Conservation (phyloP, 2,113 vertebrate genomes). For the Leuciscus idus region DNA sequence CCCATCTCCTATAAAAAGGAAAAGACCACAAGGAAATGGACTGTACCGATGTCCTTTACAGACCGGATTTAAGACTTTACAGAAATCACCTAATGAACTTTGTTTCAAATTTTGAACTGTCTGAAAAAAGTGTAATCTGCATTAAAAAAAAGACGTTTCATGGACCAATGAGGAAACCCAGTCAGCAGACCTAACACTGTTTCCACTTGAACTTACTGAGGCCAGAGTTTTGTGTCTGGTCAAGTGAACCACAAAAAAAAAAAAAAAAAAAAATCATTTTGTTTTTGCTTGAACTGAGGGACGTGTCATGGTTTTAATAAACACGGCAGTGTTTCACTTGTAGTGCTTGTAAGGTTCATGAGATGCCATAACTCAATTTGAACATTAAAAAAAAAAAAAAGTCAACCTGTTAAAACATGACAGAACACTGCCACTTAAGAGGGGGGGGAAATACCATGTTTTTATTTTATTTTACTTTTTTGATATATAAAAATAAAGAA, state of each 20-base stretch:
- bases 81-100: not conserved
- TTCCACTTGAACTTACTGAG: not conserved
- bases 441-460: conserved; percentile 42
- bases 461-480: conserved; percentile 53
- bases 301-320: conserved; percentile 16
- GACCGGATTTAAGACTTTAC: not conserved
- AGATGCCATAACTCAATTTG: conserved; percentile 12
- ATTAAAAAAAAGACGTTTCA: not conserved
- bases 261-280: not conserved
- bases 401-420: not conserved
- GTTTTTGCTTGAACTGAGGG: conserved; percentile 34
- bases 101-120: not conserved
- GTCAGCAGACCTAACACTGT: conserved; percentile 39
- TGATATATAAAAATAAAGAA: conserved; percentile 47
- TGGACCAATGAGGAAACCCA: conserved; percentile 18
- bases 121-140: conserved; percentile 1
- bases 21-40: not conserved
- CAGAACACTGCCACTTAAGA: conserved; percentile 69
- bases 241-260: not conserved
- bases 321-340: conserved; percentile 2
- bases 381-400: conserved; percentile 25
- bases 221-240: conserved; percentile 3
- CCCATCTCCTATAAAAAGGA: not conserved
- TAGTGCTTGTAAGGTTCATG: not conserved
- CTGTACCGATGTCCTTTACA: not conserved